These are phyloP conservation scores for Cacoxenus indagator DNA, from an alignment of 2,888 invertebrate genomes.

Conservation along the genomic window DNA sequence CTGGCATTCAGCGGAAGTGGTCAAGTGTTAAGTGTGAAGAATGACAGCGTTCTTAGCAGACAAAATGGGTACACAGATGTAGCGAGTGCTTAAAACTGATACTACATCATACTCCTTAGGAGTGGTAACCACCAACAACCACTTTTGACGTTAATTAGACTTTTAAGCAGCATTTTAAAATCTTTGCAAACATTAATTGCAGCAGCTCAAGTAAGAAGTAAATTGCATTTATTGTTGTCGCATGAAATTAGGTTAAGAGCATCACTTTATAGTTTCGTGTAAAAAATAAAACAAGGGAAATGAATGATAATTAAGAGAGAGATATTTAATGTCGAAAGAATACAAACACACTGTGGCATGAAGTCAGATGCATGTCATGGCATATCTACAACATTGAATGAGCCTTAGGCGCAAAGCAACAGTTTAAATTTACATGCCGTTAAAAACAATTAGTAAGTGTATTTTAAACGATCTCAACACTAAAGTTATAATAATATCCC, in stretches of 20 bases:
- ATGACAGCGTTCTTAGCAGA: conserved; percentile 31
- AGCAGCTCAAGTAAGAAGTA: conserved; percentile 43
- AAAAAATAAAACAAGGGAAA: not conserved
- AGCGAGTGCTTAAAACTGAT: too few species aligned
- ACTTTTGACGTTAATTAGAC: conserved; percentile 62
- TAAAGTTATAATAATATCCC: too few species aligned
- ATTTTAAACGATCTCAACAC: too few species aligned
- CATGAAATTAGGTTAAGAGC: conserved; percentile 21
- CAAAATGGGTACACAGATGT: conserved; percentile 57
- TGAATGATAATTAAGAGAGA: too few species aligned
- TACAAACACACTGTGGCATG: conserved; percentile 14
- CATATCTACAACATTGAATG: too few species aligned
- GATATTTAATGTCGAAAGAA: too few species aligned
- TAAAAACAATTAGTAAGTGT: too few species aligned
- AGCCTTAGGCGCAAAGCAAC: too few species aligned
- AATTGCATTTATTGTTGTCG: conserved; percentile 42
- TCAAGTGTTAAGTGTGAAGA: not conserved
- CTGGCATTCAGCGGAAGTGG: not conserved
- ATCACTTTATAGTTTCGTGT: not conserved
- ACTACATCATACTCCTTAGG: too few species aligned
- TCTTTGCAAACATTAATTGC: not conserved
- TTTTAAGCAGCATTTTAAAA: conserved; percentile 47
- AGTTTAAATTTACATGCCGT: too few species aligned
- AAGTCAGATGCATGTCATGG: too few species aligned
- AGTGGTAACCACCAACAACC: conserved; percentile 19